These are phyloP conservation scores for Batillaria attramentaria DNA, from an alignment of 1,140 invertebrate genomes.

Conservation along the genomic window DNA sequence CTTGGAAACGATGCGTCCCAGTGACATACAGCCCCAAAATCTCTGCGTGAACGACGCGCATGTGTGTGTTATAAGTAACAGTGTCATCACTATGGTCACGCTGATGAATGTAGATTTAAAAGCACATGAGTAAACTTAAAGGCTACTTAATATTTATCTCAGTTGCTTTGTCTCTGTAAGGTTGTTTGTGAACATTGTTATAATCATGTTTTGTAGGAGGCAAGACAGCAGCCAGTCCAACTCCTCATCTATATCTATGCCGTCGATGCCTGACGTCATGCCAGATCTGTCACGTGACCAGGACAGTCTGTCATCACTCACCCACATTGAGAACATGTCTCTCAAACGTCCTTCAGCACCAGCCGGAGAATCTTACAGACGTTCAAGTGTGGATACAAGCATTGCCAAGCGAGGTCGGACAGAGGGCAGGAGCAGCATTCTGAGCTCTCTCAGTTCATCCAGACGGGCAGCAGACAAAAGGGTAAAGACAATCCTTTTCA, in stretches of 20 bases:
- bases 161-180: not conserved
- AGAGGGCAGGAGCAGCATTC: slow-evolving; percentile 29
- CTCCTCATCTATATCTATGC: slow-evolving; percentile 34
- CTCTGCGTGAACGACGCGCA: too few relatives aligned
- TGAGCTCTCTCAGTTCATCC: slow-evolving; percentile 42
- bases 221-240: slow-evolving; percentile 38
- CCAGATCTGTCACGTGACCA: slow-evolving; percentile 30
- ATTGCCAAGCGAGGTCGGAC: slow-evolving; percentile 13
- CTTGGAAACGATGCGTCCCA: too few relatives aligned
- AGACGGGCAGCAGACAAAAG: not conserved
- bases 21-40: too few relatives aligned
- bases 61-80: too few relatives aligned
- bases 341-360: slow-evolving; percentile 38
- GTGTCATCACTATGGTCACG: not conserved
- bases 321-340: slow-evolving; percentile 24
- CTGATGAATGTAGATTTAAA: not conserved
- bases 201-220: slow-evolving; percentile 25
- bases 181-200: not conserved
- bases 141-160: slow-evolving; percentile 1
- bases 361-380: not conserved
- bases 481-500: not conserved
- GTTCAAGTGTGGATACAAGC: not conserved
- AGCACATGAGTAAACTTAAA: not conserved
- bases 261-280: slow-evolving; percentile 31
- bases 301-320: slow-evolving; percentile 11